phyloP scores from a whole-genome alignment of 2,888 invertebrate genomes.

The Seladonia tumulorum region DNA sequence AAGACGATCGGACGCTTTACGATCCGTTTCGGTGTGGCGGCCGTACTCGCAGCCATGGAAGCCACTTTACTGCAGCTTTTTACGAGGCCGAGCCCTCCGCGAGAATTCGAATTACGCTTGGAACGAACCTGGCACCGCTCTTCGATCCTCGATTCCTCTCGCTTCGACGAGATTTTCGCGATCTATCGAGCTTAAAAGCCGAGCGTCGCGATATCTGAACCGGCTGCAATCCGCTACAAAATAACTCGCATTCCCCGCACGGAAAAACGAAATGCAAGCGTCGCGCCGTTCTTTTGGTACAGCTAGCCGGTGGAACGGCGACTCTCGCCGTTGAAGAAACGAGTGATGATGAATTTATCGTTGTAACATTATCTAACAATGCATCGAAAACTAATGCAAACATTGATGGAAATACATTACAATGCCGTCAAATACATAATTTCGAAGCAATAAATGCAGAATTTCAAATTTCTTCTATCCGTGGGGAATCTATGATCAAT shows the following conservation, averaged over 20 bases:
- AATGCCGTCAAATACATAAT: too few species aligned
- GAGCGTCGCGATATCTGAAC: not conserved
- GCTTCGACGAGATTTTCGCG: not conserved
- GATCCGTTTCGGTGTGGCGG: conserved; percentile 6
- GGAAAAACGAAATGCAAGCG: not conserved
- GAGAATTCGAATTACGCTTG: conserved; percentile 13
- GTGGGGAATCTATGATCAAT: too few species aligned
- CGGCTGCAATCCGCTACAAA: not conserved
- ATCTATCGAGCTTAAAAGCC: not conserved
- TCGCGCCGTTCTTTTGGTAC: too few species aligned
- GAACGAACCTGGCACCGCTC: not conserved
- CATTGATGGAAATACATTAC: too few species aligned
- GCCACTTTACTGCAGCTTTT: conserved; percentile 35
- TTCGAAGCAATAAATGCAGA: too few species aligned
- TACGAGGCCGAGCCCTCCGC: conserved; percentile 18
- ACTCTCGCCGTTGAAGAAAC: too few species aligned
- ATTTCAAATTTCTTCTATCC: too few species aligned
- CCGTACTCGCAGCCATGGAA: conserved; percentile 7
- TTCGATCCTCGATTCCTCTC: not conserved
- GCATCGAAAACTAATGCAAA: too few species aligned
- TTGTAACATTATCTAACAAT: too few species aligned
- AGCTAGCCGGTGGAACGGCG: too few species aligned
- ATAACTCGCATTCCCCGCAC: not conserved
- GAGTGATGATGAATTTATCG: too few species aligned
- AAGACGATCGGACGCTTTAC: conserved; percentile 30